Conservation (phyloP, 2,888 invertebrate genomes). For the Unio pictorum region DNA sequence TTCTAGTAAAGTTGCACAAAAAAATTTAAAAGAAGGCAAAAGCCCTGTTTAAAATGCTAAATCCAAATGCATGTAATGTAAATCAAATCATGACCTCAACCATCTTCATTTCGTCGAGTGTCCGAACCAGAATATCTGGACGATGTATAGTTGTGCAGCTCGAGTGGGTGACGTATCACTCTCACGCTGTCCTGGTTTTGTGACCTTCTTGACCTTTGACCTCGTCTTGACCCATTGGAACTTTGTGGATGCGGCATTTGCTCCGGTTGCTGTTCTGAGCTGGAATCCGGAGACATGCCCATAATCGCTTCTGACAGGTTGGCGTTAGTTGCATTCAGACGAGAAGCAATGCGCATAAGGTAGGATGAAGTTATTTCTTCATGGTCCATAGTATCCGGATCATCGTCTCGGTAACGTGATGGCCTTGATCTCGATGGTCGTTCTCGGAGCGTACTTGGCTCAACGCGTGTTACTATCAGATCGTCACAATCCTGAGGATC, state of each 20-base stretch:
- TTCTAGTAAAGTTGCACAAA: no score
- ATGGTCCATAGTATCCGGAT: constrained; percentile 28
- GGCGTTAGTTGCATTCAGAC: constrained; percentile 44
- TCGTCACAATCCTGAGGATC: constrained; percentile 33
- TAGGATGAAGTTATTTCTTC: constrained; percentile 40
- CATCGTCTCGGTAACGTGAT: constrained; percentile 9
- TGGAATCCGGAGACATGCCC: constrained; percentile 24
- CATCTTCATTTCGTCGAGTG: no score
- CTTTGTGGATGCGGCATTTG: constrained; percentile 1
- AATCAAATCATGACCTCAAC: no score
- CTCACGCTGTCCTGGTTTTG: constrained; percentile 27
- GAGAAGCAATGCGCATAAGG: constrained; percentile 41
- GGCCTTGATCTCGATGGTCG: constrained; percentile 1
- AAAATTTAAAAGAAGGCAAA: no score
- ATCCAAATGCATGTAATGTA: no score
- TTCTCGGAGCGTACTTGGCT: constrained; percentile 5
- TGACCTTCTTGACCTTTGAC: constrained; percentile 33
- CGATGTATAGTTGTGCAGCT: constrained; percentile 5
- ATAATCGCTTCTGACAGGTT: constrained; percentile 46
- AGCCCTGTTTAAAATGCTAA: no score
- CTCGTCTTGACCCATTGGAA: constrained; percentile 26
- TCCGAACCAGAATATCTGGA: no score
- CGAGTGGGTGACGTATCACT: constrained; percentile 43
- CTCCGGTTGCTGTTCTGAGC: no score
- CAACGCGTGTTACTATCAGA: constrained; percentile 22